Evolutionary conservation across 2,113 vertebrate species (phyloP), one percentile per base, ranked within the genome.

Genomic region (Rynchops niger): DNA sequence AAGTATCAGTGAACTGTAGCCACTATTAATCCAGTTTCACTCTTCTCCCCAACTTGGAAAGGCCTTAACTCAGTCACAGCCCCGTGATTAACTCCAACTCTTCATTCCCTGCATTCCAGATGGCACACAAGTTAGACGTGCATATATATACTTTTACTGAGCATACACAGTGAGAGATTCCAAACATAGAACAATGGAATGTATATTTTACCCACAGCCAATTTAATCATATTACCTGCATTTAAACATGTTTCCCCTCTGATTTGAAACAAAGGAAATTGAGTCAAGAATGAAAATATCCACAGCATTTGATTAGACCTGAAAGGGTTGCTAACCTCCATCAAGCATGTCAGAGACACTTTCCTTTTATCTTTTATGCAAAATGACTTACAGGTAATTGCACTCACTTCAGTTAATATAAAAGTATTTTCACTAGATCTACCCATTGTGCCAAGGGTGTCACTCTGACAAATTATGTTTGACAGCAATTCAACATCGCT

Each of bases 371-470:
- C 61, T 83, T 93, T 93, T 96, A 93, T 95, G 73, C 14, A 93
- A 94, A 97, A 95, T 69, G 62, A 90, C 47, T 96, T 59, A 27
- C 52, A 95, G 45, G 55, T 88, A 97, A 97, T 97, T 96, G 65
- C 53, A 84, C 61, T 96, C 71, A 89, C 71, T 95, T 90, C 83
- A 87, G 42, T 81, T 91, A 90, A 96, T 74, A 80, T 55, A 76
- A 77, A 87, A 87, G 58, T 78, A 93, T 94, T 95, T 96, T 95
- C 58, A 82, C 38, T 52, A 94, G 70, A 96, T 81, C 42, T 92
- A 61, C 38, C 1, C 2, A 71, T 53, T 88, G 47, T 79, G 85
- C 82, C 72, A 77, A 77, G 63, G 65, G 20, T 78, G 34, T 88
- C 50, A 86, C 72, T 82, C 42, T 82, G 43, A 92, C 71, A 97